These are phyloP conservation scores for Pyrgus malvae DNA, from an alignment of 2,888 invertebrate species.

Conservation along the genomic window DNA sequence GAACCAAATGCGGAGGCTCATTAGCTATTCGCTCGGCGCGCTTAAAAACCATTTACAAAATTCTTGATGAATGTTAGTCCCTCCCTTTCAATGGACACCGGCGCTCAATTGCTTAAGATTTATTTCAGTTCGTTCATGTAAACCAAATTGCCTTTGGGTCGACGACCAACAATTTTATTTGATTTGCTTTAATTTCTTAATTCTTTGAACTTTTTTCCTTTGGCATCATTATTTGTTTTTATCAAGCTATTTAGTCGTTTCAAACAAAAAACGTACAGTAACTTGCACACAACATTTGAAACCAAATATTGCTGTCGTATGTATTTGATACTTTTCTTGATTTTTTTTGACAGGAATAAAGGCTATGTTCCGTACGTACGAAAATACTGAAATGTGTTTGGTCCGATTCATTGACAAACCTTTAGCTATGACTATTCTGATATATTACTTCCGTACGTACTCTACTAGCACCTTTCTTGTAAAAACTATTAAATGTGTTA, in stretches of 20 bases:
- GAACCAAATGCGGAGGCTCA: conserved; percentile 63
- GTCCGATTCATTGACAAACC: too few species aligned
- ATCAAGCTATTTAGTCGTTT: too few species aligned
- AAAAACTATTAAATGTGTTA: not conserved
- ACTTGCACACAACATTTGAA: too few species aligned
- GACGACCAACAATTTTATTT: conserved; percentile 5
- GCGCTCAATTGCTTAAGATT: conserved; percentile 35
- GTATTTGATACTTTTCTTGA: too few species aligned
- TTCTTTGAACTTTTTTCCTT: not conserved
- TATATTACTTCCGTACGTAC: too few species aligned
- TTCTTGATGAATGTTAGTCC: conserved; percentile 59
- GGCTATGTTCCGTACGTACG: too few species aligned
- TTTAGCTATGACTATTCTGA: too few species aligned
- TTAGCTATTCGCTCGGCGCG: conserved; percentile 69
- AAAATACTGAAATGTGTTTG: too few species aligned
- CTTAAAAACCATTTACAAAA: conserved; percentile 73
- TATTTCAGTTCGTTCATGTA: conserved; percentile 7
- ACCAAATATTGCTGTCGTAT: too few species aligned
- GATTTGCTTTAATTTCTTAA: not conserved
- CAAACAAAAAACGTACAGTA: too few species aligned
- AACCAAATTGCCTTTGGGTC: conserved; percentile 10
- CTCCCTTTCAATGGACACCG: conserved; percentile 44
- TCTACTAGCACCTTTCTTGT: too few species aligned
- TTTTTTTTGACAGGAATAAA: too few species aligned
- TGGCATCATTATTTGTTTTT: not conserved